Percentiles rank a stretch among this genome's conserved stretches.
Conservation (phyloP, 2,888 invertebrate species). For the Malthinus flaveolus region DNA sequence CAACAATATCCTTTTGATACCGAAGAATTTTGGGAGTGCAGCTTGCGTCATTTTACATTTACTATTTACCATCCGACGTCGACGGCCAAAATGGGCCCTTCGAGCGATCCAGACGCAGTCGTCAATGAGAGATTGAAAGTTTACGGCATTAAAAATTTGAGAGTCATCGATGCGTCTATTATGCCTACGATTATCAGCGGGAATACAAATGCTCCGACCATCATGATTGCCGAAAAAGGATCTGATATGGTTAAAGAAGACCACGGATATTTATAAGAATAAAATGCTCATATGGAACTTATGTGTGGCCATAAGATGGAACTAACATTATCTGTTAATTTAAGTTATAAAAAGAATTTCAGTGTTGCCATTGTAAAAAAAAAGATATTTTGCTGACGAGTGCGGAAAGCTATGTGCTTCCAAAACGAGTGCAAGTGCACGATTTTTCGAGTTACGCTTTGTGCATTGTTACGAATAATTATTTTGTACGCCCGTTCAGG, state of each 20-base stretch:
- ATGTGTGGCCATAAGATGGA: conserved; percentile 5
- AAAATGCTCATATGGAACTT: background rate
- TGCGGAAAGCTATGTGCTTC: too few species aligned
- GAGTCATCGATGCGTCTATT: conserved; percentile 83
- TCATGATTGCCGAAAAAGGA: conserved; percentile 90
- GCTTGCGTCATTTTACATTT: conserved; percentile 76
- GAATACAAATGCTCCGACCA: conserved; percentile 86
- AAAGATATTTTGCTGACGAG: background rate
- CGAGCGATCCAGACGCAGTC: conserved; percentile 73
- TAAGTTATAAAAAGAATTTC: background rate
- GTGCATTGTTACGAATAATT: too few species aligned
- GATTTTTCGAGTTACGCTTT: too few species aligned
- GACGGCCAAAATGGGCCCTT: conserved; percentile 87
- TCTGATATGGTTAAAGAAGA: conserved; percentile 89
- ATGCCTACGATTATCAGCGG: conserved; percentile 90
- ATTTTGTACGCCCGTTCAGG: too few species aligned
- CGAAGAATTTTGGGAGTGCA: conserved; percentile 87
- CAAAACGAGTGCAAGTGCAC: too few species aligned
- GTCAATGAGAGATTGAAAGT: conserved; percentile 78
- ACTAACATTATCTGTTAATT: background rate
- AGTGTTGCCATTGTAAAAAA: background rate
- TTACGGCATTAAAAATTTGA: conserved; percentile 74
- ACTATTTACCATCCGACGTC: conserved; percentile 85
- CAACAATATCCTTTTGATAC: conserved; percentile 70
- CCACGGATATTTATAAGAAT: conserved; percentile 46